A percentile compares a stretch with the other conserved stretches of the same genome.
phyloP scores from a whole-genome alignment of 2,113 vertebrate species.

The Numida meleagris region DNA sequence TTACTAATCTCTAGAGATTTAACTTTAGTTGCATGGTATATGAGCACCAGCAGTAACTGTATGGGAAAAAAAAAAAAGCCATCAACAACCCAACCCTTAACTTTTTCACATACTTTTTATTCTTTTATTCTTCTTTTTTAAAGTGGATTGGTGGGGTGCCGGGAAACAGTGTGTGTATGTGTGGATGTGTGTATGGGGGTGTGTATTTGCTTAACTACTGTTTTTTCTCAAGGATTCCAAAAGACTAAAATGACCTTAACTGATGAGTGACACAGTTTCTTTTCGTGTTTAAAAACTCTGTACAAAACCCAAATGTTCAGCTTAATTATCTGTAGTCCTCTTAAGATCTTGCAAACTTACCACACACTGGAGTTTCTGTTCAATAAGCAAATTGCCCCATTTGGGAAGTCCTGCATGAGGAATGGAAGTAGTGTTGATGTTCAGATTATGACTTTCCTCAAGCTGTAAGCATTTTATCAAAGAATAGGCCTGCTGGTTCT shows the following conservation, averaged over 20 bases:
- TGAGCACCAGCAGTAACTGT: not conserved
- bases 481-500: not conserved
- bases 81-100: not conserved
- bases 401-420: not conserved
- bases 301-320: not conserved
- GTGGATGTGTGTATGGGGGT: not conserved
- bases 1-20: not conserved
- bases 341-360: not conserved
- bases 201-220: not conserved
- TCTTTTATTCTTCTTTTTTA: not conserved
- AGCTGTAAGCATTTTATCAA: not conserved
- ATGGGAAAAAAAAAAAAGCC: rapidly evolving
- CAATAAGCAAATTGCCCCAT: not conserved
- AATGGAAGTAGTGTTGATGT: not conserved
- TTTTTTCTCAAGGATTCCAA: not conserved
- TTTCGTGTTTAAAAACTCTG: not conserved
- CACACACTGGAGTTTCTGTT: not conserved
- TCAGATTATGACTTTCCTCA: not conserved
- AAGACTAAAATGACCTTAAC: not conserved
- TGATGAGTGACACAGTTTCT: not conserved
- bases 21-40: not conserved
- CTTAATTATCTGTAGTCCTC: not conserved
- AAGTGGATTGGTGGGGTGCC: too few species aligned
- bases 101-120: not conserved
- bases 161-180: too few species aligned